Evolutionary conservation across 1,140 invertebrate genomes (phyloP), one percentile per base, ranked within the genome.

Genomic region (Ladona fulva): DNA sequence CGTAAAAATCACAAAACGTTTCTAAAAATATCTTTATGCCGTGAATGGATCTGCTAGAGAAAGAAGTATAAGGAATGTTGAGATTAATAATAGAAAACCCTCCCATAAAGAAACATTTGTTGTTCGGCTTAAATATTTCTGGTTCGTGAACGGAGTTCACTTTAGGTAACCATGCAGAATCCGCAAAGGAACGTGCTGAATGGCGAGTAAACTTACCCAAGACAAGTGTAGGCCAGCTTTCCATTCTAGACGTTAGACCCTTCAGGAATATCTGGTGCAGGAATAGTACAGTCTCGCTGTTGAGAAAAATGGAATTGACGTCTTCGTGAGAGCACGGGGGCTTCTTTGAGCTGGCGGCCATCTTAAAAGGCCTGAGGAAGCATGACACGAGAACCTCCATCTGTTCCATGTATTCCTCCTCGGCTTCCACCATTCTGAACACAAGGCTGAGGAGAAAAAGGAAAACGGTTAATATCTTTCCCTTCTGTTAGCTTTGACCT

Each of bases 181-280:
- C n/a, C n/a, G n/a, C n/a, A 37, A 37, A 37, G 29, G 29, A 37
- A 37, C 66, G 19, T 73, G 24, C 29, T 25, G 6, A 74, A 0
- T 7, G n/a, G 29, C 29, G 29, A 37, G 29, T 66, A 16, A 75
- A 44, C 83, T 85, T 88, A 94, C 94, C 94, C 85, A 96, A 87
- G 81, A 95, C 93, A 77, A 96, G 87, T 7, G 94, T 96, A 25
- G 95, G 95, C 95, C 95, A 97, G 79, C 91, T 95, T 85, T 97
- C 95, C 89, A 97, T 93, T 78, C 95, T 88, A 5, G 95, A 94
- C 5, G 93, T 94, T 3, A 97, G 87, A n/a, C 95, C 96, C 85
- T 97, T 97, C 80, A 97, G 88, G 85, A 97, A 97, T 79, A 97
- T 97, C 85, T 97, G 95, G 87, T 98, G 95, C 0, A 97, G 88